A percentile compares a stretch with the other conserved stretches of the same genome.
Evolutionary conservation across 2,797 vertebrate genomes (phyloP).

Genomic region (Betta splendens): DNA sequence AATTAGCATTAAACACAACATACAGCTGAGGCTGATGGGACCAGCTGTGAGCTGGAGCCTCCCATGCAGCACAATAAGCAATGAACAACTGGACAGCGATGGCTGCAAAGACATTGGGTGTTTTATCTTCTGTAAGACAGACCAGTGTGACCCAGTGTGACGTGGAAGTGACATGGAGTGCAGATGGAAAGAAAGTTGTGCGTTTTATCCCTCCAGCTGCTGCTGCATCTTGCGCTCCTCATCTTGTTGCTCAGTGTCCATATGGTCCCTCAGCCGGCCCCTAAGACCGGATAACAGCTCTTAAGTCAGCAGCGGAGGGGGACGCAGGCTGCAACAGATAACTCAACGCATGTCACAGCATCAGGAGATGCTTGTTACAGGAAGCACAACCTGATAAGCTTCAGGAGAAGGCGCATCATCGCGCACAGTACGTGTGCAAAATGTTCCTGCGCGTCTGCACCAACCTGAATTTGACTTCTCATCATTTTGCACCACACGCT

Average conservation of each 20-base stretch:
- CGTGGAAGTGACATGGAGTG: constrained; percentile 28
- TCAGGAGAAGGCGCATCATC: neutral
- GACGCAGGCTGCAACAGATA: constrained; percentile 16
- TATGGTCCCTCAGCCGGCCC: constrained; percentile 65
- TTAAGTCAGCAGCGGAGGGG: constrained; percentile 35
- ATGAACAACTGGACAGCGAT: no score
- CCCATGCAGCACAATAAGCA: no score
- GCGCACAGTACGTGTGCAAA: constrained; percentile 10
- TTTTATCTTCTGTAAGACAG: neutral
- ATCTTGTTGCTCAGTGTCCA: constrained; percentile 51
- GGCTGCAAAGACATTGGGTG: neutral
- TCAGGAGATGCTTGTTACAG: constrained; percentile 1
- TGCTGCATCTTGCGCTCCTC: constrained; percentile 53
- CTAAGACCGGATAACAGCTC: constrained; percentile 58
- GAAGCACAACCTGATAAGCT: neutral
- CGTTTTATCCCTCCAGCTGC: constrained; percentile 61
- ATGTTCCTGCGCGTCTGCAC: neutral
- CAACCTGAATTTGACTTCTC: neutral
- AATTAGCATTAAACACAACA: no score
- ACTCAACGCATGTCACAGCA: neutral
- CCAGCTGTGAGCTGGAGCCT: no score
- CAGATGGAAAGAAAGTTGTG: constrained; percentile 62
- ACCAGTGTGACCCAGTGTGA: constrained; percentile 3
- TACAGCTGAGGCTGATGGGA: no score
- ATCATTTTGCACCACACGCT: neutral